These are phyloP conservation scores for Karalla daura DNA, from an alignment of 2,797 vertebrate species.

Conservation along the genomic window DNA sequence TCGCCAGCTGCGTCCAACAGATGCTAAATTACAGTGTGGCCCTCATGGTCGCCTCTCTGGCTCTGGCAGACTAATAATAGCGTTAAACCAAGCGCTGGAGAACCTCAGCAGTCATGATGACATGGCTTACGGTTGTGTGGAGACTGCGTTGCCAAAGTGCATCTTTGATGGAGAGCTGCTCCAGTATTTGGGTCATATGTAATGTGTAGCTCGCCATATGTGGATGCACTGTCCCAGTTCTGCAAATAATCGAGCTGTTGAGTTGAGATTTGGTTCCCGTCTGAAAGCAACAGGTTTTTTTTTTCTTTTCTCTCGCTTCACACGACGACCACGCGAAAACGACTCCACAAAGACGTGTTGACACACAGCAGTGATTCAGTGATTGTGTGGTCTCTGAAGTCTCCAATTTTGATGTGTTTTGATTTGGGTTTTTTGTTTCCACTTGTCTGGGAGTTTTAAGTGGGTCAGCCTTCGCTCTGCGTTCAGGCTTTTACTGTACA, in stretches of 20 bases:
- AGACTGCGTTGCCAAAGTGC: conserved; percentile 25
- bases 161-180: conserved; percentile 34
- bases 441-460: neutral
- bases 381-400: neutral
- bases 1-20: conserved; percentile 74
- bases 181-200: conserved; percentile 4
- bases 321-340: neutral
- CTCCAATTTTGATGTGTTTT: neutral
- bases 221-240: neutral
- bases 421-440: neutral
- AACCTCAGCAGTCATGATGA: conserved; percentile 54
- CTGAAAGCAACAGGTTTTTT: neutral
- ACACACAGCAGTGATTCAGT: neutral
- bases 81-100: conserved; percentile 47
- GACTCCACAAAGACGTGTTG: too few species aligned
- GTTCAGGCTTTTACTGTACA: too few species aligned
- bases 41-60: conserved; percentile 58
- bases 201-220: neutral
- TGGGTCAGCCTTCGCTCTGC: too few species aligned
- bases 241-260: neutral
- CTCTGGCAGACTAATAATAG: conserved; percentile 79
- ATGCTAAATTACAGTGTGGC: conserved; percentile 82
- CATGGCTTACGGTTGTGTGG: conserved; percentile 29
- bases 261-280: neutral
- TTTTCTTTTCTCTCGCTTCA: too few species aligned